phyloP scores from a whole-genome alignment of 2,113 vertebrate genomes.

The Asarcornis scutulata region DNA sequence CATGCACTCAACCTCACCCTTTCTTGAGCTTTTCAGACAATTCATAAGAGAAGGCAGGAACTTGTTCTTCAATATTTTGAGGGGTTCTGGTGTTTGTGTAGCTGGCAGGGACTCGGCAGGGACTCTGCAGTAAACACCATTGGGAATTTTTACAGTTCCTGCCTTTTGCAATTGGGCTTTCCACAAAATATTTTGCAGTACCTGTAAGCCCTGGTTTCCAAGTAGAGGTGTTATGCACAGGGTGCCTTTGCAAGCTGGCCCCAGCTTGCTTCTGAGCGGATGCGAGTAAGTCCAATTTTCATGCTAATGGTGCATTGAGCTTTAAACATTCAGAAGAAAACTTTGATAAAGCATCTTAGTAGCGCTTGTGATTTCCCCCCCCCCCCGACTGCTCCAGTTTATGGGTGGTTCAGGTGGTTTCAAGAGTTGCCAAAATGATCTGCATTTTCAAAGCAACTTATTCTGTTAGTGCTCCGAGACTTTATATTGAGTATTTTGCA shows the following conservation, averaged over 20 bases:
- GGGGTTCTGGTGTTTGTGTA: background rate
- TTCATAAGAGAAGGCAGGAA: background rate
- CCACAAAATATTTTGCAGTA: background rate
- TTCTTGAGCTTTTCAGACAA: background rate
- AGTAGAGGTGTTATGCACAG: background rate
- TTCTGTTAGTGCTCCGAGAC: background rate
- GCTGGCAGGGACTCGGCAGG: background rate
- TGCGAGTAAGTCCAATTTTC: conserved; percentile 4
- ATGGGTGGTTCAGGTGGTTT: background rate
- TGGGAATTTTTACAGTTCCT: background rate
- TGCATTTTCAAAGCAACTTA: background rate
- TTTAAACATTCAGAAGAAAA: conserved; percentile 22
- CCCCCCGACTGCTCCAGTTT: background rate
- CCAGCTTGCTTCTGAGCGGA: background rate
- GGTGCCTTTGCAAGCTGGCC: background rate
- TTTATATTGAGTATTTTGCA: background rate
- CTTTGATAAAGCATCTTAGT: background rate
- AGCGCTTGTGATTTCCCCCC: background rate
- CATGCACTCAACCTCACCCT: background rate
- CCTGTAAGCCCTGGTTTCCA: background rate
- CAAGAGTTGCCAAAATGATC: background rate
- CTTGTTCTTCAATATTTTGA: background rate
- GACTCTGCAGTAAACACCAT: background rate
- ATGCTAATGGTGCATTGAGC: background rate
- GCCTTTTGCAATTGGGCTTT: background rate